Base-by-base conservation (phyloP, 2,113 vertebrate species). In the Bagarius yarrelli region DNA sequence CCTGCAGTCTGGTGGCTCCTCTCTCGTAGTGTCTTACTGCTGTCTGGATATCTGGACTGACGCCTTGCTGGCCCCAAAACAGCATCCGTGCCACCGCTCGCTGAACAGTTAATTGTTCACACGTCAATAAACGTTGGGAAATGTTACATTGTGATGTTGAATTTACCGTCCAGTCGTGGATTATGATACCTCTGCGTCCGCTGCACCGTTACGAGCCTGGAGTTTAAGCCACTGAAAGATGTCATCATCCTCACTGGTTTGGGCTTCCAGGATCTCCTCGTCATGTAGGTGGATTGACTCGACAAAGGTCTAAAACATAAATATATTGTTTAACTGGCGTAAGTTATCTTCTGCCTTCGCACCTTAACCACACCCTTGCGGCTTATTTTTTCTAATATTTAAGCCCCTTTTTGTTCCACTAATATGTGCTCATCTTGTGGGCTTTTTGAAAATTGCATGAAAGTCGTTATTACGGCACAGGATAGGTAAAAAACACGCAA, bases 21-120 rank as follows among this genome's bases (percentile, higher is more conserved):
- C 92, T 89, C 77, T 93, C 87, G 4, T 93, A 95, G 85, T 94
- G 93, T 76, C 84, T 92, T 40, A 88, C 91, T 36, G 94, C 94
- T 8, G 87, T 88, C 63, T 85, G 85, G 44, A 93, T 88, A 79
- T 95, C 87, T 47, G 90, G 84, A 76, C 91, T 83, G 23, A 95
- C 88, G 5, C 94, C 94, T 84, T 92, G 93, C 89, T 95, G 93
- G 70, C 94, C 94, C 94, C 94, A 95, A 87, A 92, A 95, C 66
- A 95, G 90, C 93, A 94, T 94, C 60, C 91, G 91, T n/a, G 85
- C 91, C 32, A 94, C 53, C 0, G 90, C n/a, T 89, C 92, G 91
- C 93, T 95, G 80, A 18, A 88, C 56, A 86, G 21, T 16, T 57
- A 69, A 85, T 13, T 19, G 32, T 19, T 6, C 52, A 0, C 50